Percentiles rank a stretch among this genome's conserved stretches.
phyloP scores from a whole-genome alignment of 2,888 invertebrate species.

The Macropis europaea region DNA sequence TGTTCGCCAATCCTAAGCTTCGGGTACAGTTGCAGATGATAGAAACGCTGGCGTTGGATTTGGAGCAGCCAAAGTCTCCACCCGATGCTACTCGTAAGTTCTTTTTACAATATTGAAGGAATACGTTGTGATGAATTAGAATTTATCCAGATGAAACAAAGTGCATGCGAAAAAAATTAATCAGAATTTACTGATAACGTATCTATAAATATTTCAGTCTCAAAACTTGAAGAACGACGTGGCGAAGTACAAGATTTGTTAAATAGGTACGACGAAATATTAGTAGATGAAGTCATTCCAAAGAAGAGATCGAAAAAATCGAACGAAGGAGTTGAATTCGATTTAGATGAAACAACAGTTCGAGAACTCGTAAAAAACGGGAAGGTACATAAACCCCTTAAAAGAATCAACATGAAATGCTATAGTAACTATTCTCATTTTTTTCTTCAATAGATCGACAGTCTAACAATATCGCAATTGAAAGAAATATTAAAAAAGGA shows the following conservation, averaged over 20 bases:
- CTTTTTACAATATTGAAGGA: too few relatives aligned
- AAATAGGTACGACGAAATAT: constrained; percentile 28
- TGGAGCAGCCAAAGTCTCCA: constrained; percentile 20
- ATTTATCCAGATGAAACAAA: too few relatives aligned
- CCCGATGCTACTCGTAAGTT: constrained; percentile 55
- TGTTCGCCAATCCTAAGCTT: constrained; percentile 58
- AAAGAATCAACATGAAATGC: background rate
- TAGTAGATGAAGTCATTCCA: background rate
- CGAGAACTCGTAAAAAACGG: background rate
- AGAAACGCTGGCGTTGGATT: constrained; percentile 62
- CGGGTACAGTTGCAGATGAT: constrained; percentile 51
- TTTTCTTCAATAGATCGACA: constrained; percentile 18
- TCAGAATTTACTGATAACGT: background rate
- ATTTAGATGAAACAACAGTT: background rate
- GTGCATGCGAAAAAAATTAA: too few relatives aligned
- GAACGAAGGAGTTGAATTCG: background rate
- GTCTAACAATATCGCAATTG: constrained; percentile 16
- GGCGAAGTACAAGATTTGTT: constrained; percentile 8
- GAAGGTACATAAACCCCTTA: constrained; percentile 11
- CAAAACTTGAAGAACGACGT: constrained; percentile 1
- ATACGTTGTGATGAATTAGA: too few relatives aligned
- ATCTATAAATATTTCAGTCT: constrained; percentile 25
- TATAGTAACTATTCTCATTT: background rate
- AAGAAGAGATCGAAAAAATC: constrained; percentile 9
- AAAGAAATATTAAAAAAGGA: constrained; percentile 29